These are phyloP conservation scores for Zaprionus taronus DNA, from an alignment of 1,140 invertebrate species.

Conservation along the genomic window DNA sequence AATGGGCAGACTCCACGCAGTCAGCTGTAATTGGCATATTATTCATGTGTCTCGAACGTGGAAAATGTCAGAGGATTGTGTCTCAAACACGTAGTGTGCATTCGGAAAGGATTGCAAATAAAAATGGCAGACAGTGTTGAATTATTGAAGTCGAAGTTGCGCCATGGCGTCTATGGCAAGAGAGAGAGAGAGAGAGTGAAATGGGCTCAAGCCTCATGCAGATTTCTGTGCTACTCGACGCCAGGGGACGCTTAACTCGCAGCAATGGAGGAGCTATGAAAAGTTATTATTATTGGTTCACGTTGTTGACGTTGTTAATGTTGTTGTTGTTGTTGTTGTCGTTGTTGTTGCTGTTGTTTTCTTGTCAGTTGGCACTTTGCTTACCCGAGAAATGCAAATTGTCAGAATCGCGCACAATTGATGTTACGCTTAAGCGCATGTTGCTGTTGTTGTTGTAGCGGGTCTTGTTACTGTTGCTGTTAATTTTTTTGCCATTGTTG, in stretches of 20 bases:
- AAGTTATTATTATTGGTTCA: slow-evolving; percentile 71
- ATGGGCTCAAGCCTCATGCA: slow-evolving; percentile 21
- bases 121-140: slow-evolving; percentile 15
- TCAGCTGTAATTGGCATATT: slow-evolving; percentile 58
- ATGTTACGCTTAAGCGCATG: slow-evolving; percentile 32
- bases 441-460: not conserved
- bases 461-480: not conserved
- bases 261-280: slow-evolving; percentile 62
- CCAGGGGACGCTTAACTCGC: slow-evolving; percentile 48
- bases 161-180: not conserved
- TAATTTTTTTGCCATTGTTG: slow-evolving; percentile 2
- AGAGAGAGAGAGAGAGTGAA: not conserved
- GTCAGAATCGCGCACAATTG: slow-evolving; percentile 59
- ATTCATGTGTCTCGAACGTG: slow-evolving; percentile 38
- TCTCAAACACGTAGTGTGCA: slow-evolving; percentile 28
- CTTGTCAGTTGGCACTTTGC: slow-evolving; percentile 15
- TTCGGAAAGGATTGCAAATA: slow-evolving; percentile 35
- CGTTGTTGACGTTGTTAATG: slow-evolving; percentile 32
- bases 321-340: slow-evolving; percentile 7
- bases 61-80: slow-evolving; percentile 5
- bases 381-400: slow-evolving; percentile 63
- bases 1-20: not conserved
- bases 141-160: slow-evolving; percentile 35
- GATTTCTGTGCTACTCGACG: not conserved
- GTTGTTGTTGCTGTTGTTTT: slow-evolving; percentile 16